Evolutionary conservation across 2,113 vertebrate species (phyloP), one percentile per base, ranked within the genome.

Genomic region (Bos indicus): DNA sequence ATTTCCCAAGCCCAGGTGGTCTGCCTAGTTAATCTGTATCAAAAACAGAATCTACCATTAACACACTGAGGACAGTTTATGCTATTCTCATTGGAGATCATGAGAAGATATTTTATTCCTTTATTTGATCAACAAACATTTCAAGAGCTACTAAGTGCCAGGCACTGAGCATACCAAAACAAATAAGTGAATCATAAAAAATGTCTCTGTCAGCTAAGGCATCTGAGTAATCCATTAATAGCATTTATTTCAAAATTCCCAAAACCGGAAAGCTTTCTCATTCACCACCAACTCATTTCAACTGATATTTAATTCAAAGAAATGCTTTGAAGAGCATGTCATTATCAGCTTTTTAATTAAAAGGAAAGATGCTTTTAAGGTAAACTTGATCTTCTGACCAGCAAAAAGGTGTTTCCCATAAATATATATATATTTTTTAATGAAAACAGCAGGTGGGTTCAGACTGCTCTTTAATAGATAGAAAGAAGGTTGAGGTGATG

Each of bases 311-410:
- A 86, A 97, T 87, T 93, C 43, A 84, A 97, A 87, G 78, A 84
- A 91, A 93, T 64, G 57, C 33, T 95, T 95, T 81, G 60, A 96
- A 67, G 7, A 95, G 3, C 7, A 46, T 92, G 14, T 23, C 43
- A 56, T 91, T 83, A 94, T 78, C 87, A 91, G 14, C 33, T 81
- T 92, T 96, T 93, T 78, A 96, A 95, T 95, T 95, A 93, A 93
- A 33, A 95, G 26, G 16, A 91, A 98, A n/a, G 21, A 0, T 74
- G 62, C 28, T 97, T 96, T 87, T 62, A 78, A 33, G 43, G 71
- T 67, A 97, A 91, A 78, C 28, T 86, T 86, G 56, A 96, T 64
- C 52, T 97, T 95, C 93, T 94, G 64, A 84, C 56, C 14, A 6
- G 17, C n/a, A 46, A 90, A 86, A 62, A 56, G 1, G 9, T 60